Conservation (phyloP, 2,113 vertebrate genomes). For the Pipra filicauda region DNA sequence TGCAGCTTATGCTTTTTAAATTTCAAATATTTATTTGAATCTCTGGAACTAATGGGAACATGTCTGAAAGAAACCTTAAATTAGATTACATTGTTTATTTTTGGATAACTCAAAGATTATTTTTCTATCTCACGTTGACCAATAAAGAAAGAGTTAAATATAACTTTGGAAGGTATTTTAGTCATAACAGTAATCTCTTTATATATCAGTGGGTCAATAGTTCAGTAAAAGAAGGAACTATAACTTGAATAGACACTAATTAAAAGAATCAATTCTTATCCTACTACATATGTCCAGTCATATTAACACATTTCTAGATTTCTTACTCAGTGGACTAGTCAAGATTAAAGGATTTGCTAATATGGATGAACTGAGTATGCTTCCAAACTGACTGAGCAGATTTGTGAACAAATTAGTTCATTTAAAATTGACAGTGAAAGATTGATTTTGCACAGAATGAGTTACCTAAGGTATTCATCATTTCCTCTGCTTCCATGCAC, state of each 20-base stretch:
- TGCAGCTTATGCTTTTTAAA: background rate
- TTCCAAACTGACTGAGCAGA: slow-evolving; percentile 91
- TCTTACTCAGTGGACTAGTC: slow-evolving; percentile 89
- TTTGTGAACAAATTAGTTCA: slow-evolving; percentile 97
- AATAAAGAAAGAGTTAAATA: slow-evolving; percentile 73
- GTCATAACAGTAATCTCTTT: slow-evolving; percentile 73
- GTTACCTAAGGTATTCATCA: slow-evolving; percentile 83
- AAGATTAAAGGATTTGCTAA: slow-evolving; percentile 99
- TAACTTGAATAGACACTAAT: slow-evolving; percentile 91
- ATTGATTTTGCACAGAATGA: slow-evolving; percentile 88
- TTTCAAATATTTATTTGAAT: slow-evolving; percentile 12
- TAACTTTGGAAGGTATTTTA: slow-evolving; percentile 60
- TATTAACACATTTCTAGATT: slow-evolving; percentile 94
- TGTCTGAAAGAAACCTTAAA: background rate
- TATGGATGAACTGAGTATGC: slow-evolving; percentile 91
- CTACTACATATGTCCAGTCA: slow-evolving; percentile 92
- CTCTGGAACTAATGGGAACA: background rate
- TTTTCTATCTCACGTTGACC: background rate
- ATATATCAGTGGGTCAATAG: slow-evolving; percentile 79
- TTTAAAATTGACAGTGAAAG: slow-evolving; percentile 91
- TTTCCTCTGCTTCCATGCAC: slow-evolving; percentile 76
- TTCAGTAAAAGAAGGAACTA: slow-evolving; percentile 77
- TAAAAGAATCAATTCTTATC: slow-evolving; percentile 98
- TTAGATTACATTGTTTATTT: slow-evolving; percentile 36
- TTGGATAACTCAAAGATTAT: slow-evolving; percentile 10